A percentile compares a stretch with the other conserved stretches of the same genome.
Evolutionary conservation across 2,888 invertebrate genomes (phyloP).

Genomic region (Drosophila anceps): DNA sequence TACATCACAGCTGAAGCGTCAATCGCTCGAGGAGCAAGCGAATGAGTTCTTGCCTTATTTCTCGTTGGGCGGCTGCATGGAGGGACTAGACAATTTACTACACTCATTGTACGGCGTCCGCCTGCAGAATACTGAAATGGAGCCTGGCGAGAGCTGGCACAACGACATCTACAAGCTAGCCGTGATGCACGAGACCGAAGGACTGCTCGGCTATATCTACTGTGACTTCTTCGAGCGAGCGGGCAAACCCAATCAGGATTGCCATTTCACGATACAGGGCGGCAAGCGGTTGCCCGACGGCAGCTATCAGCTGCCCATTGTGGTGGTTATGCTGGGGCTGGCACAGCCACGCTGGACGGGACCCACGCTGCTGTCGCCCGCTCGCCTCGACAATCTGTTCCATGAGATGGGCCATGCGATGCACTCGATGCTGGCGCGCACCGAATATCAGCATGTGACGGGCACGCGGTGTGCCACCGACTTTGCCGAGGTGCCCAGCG

Average conservation of each 20-base stretch:
- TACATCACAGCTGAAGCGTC: slow-evolving; percentile 90
- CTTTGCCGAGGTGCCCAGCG: slow-evolving; percentile 99
- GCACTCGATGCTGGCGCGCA: slow-evolving; percentile 99
- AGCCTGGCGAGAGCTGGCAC: slow-evolving; percentile 94
- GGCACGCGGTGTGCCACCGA: slow-evolving; percentile 99
- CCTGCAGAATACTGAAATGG: slow-evolving; percentile 90
- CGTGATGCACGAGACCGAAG: slow-evolving; percentile 93
- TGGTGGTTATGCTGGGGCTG: slow-evolving; percentile 96
- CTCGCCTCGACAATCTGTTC: slow-evolving; percentile 97
- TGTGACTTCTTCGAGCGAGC: slow-evolving; percentile 97
- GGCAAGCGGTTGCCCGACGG: slow-evolving; percentile 92
- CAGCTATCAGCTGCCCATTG: slow-evolving; percentile 95
- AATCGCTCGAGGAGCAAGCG: slow-evolving; percentile 89
- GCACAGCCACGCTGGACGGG: slow-evolving; percentile 90
- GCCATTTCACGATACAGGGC: slow-evolving; percentile 99
- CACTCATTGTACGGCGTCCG: slow-evolving; percentile 93
- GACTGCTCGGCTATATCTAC: slow-evolving; percentile 96
- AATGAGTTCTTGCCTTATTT: slow-evolving; percentile 94
- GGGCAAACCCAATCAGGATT: slow-evolving; percentile 98
- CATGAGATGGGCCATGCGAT: slow-evolving; percentile 99
- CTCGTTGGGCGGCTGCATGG: slow-evolving; percentile 97
- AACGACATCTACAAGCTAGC: slow-evolving; percentile 96
- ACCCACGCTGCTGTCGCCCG: slow-evolving; percentile 92
- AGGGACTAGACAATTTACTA: slow-evolving; percentile 96
- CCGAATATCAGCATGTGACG: slow-evolving; percentile 97